Evolutionary conservation across 2,113 vertebrate genomes (phyloP).

Genomic region (Oreochromis niloticus): DNA sequence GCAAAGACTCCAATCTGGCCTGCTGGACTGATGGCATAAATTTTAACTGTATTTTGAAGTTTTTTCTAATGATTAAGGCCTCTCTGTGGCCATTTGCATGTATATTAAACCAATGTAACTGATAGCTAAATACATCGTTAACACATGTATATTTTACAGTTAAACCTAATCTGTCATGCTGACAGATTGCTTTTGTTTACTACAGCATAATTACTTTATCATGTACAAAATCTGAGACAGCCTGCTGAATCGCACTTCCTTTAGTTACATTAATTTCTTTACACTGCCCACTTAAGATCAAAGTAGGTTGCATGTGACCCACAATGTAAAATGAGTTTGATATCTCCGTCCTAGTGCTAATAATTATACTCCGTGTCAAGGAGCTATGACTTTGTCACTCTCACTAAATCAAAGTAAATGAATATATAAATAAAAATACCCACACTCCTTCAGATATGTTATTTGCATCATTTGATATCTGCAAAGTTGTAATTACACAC

Average conservation of each 20-base stretch:
- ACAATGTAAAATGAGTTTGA: background rate
- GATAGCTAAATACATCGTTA: background rate
- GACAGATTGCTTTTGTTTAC: background rate
- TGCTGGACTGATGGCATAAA: background rate
- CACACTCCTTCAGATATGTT: background rate
- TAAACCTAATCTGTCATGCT: background rate
- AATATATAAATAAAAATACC: background rate
- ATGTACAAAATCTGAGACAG: background rate
- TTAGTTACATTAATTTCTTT: background rate
- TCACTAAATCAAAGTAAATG: conserved; percentile 9
- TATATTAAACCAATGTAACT: background rate
- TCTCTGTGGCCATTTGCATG: background rate
- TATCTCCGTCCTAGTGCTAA: too few relatives aligned
- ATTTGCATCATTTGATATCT: conserved; percentile 20
- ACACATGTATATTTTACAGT: background rate
- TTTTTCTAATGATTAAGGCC: background rate
- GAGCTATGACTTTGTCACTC: background rate
- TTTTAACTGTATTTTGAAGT: background rate
- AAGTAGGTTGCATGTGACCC: background rate
- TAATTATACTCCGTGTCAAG: background rate
- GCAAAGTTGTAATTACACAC: conserved; percentile 41
- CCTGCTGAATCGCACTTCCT: background rate
- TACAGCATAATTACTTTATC: background rate
- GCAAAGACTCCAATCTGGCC: background rate
- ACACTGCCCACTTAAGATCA: background rate